A percentile compares a stretch with the other conserved stretches of the same genome.
phyloP scores from a whole-genome alignment of 2,888 invertebrate genomes.

The Frankliniella intonsa region DNA sequence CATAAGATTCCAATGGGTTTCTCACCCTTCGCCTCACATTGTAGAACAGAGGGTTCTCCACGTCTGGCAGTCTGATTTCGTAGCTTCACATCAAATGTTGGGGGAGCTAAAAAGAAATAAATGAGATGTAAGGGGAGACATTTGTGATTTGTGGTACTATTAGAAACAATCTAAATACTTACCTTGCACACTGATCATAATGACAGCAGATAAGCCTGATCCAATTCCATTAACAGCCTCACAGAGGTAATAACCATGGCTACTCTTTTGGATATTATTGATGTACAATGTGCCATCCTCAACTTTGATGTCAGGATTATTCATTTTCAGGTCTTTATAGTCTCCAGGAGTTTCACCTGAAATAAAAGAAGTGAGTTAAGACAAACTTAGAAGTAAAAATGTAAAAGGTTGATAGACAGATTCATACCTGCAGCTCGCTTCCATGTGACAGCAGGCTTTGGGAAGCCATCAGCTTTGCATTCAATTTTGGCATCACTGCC shows the following conservation, averaged over 20 bases:
- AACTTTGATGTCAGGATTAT: conserved; percentile 84
- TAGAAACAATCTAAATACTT: conserved; percentile 39
- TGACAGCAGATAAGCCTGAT: conserved; percentile 89
- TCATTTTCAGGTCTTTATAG: conserved; percentile 87
- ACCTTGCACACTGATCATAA: conserved; percentile 91
- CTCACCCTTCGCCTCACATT: conserved; percentile 90
- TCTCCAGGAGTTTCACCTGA: conserved; percentile 85
- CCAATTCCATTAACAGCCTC: conserved; percentile 96
- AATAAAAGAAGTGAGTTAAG: conserved; percentile 37
- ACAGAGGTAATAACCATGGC: conserved; percentile 92
- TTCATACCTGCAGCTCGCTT: conserved; percentile 85
- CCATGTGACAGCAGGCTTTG: conserved; percentile 90
- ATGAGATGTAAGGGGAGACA: conserved; percentile 23
- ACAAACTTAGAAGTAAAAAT: neutral
- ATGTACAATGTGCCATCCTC: conserved; percentile 91
- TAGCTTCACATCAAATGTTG: conserved; percentile 87
- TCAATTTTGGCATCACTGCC: conserved; percentile 90
- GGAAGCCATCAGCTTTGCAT: conserved; percentile 94
- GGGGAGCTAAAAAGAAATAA: conserved; percentile 63
- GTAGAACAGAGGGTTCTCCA: conserved; percentile 83
- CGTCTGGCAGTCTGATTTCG: conserved; percentile 86
- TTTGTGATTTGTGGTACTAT: neutral
- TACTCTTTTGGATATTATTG: conserved; percentile 84
- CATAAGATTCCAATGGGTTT: conserved; percentile 91
- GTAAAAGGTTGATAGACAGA: neutral